Base-by-base conservation (phyloP, 2,113 vertebrate genomes). In the Numenius arquata region DNA sequence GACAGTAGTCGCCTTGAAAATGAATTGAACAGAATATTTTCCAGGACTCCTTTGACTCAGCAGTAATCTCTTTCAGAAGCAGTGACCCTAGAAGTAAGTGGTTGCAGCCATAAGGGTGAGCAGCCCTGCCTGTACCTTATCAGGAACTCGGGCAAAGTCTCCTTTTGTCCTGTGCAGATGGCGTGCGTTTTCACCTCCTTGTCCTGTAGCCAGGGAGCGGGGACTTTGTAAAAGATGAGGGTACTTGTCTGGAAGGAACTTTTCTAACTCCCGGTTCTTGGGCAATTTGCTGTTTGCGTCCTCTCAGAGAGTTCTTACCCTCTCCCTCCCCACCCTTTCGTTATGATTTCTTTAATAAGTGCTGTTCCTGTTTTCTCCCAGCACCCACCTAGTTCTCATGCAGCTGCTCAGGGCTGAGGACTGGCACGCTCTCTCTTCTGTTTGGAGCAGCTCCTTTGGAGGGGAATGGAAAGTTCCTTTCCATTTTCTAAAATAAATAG, bases 11-110 rank as follows among this genome's bases (percentile, higher is more conserved):
- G 72, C 34, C 79, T 93, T 75, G 48, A 84, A 81, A 91, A 95
- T 61, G 56, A 89, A 74, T 89, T 41, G 27, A 78, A 26, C 9
- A 13, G 70, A 62, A 12, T 89, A 34, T 94, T 87, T 94, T 95
- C 80, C 71, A 67, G 52, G 74, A 30, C 56, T 89, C 9, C 38
- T 97, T 74, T 50, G 58, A 61, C 85, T 91, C 53, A 38, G 70
- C 47, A 50, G 61, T 75, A 47, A 78, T 86, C 43, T 67, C 38
- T 40, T 89, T 84, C 66, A 74, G 66, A 71, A 82, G 88, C 74
- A 47, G 47, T 70, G 72, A 76, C 68, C 84, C 81, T n/a, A 86
- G 55, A 84, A 92, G 74, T 68, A 75, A 90, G 52, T 23, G 55
- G 15, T 12, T 77, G 59, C 40, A 77, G 40, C 41, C 84, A 17